Conservation (phyloP, 1,140 invertebrate genomes). For the Coenobita brevimanus region DNA sequence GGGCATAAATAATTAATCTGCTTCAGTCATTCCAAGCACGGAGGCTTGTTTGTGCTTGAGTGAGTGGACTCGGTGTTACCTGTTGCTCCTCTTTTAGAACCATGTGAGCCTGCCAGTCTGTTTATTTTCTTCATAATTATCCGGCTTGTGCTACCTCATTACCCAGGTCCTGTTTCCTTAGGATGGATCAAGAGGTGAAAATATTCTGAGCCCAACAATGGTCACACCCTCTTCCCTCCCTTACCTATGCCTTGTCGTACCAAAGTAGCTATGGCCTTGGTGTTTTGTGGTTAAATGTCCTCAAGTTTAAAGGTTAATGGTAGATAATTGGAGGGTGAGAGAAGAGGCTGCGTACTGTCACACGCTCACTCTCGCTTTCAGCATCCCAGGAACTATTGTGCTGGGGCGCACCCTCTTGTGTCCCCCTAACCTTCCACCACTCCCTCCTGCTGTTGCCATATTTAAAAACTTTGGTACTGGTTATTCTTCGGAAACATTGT, state of each 20-base stretch:
- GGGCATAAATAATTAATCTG: no score
- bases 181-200: no score
- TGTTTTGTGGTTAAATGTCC: neutral
- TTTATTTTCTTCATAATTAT: no score
- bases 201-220: no score
- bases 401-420: neutral
- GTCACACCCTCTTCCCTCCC: neutral
- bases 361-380: slow-evolving; percentile 15
- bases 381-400: slow-evolving; percentile 21
- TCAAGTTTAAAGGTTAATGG: neutral
- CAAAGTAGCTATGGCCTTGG: neutral
- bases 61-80: no score
- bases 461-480: neutral
- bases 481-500: neutral
- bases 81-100: no score
- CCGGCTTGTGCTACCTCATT: no score
- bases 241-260: neutral
- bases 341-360: slow-evolving; percentile 3
- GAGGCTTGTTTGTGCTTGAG: no score
- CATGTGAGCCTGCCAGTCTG: no score
- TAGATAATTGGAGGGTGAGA: slow-evolving; percentile 18
- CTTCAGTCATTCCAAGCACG: no score
- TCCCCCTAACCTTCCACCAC: neutral
- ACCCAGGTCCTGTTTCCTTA: no score
- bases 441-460: neutral